Percentiles rank a stretch among this genome's conserved stretches.
Conservation (phyloP, 2,888 invertebrate species). For the Agrilus cyanescens region DNA sequence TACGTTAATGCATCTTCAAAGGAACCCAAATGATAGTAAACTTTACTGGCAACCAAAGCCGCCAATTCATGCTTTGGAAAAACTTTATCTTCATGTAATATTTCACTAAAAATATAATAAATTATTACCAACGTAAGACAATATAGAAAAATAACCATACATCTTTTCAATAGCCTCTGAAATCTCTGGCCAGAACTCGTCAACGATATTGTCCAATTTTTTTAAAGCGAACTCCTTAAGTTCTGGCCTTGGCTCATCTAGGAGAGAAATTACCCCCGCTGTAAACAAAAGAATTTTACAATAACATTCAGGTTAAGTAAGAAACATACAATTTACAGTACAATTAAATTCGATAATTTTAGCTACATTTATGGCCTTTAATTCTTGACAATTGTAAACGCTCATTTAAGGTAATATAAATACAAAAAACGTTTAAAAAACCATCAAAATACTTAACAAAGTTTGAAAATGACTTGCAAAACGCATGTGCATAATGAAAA, state of each 20-base stretch:
- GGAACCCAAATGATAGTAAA: constrained; percentile 94
- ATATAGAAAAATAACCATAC: constrained; percentile 35
- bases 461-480: constrained; percentile 26
- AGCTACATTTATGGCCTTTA: neutral
- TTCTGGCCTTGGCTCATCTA: constrained; percentile 89
- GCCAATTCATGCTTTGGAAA: constrained; percentile 87
- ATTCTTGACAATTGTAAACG: neutral
- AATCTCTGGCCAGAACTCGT: constrained; percentile 98
- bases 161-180: constrained; percentile 96
- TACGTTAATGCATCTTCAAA: constrained; percentile 96
- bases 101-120: constrained; percentile 50
- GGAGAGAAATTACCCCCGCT: constrained; percentile 90
- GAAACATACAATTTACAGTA: constrained; percentile 1
- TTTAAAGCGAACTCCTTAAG: constrained; percentile 87
- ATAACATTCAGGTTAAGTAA: neutral
- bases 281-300: constrained; percentile 13
- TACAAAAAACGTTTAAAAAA: neutral
- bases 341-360: neutral
- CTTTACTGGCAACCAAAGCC: constrained; percentile 95
- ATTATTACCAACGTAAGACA: constrained; percentile 4
- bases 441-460: constrained; percentile 5
- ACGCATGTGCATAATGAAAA: constrained; percentile 18
- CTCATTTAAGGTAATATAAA: too few species aligned
- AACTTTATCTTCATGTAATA: constrained; percentile 83
- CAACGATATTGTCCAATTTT: constrained; percentile 86